Percentiles rank a stretch among this genome's conserved stretches.
Conservation (phyloP, 2,113 vertebrate species). For the Steatornis caripensis region DNA sequence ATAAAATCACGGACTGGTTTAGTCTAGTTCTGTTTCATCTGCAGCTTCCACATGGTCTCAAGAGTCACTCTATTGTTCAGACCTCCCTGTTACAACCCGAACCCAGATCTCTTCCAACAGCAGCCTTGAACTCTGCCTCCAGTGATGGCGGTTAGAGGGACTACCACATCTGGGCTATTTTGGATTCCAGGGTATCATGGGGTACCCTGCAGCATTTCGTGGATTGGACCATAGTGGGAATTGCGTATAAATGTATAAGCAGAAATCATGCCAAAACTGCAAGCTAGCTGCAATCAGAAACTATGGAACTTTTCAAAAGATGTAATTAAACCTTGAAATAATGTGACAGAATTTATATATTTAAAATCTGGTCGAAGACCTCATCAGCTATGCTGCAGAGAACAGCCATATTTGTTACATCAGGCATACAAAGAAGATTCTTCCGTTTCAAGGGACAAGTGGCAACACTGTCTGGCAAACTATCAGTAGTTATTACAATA, state of each 20-base stretch:
- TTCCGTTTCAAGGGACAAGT: conserved; percentile 19
- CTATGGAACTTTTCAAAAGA: not conserved
- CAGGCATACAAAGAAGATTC: not conserved
- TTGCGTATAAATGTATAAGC: not conserved
- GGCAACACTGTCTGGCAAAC: not conserved
- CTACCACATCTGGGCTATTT: not conserved
- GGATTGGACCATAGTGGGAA: not conserved
- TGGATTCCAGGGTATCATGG: not conserved
- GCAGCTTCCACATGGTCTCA: not conserved
- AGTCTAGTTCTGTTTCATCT: not conserved
- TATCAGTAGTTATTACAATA: conserved; percentile 17
- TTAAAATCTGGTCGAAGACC: not conserved
- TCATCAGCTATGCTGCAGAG: not conserved
- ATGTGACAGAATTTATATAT: not conserved
- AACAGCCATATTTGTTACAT: not conserved
- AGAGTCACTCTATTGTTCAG: not conserved
- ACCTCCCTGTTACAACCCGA: not conserved
- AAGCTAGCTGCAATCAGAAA: not conserved
- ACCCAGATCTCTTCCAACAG: not conserved
- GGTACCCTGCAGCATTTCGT: not conserved
- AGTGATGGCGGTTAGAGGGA: not conserved
- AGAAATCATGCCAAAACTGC: not conserved
- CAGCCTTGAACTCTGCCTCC: not conserved
- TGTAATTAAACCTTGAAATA: conserved; percentile 3
- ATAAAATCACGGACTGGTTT: not conserved